A percentile compares a stretch with the other conserved stretches of the same genome.
Conservation (phyloP, 2,888 invertebrate genomes). For the Stegophylla sp. region DNA sequence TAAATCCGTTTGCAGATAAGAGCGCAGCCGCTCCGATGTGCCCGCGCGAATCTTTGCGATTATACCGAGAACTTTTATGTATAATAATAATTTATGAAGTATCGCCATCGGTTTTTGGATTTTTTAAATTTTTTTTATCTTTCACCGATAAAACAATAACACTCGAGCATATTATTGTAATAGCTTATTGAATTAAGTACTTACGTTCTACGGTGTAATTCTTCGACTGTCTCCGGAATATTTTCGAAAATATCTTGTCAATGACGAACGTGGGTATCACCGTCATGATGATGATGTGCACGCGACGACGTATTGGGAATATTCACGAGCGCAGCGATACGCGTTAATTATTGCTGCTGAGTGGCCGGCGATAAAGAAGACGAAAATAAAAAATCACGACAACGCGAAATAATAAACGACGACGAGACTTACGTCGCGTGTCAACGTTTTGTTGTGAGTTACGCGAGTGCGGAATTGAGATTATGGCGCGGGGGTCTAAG, state of each 20-base stretch:
- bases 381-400: not conserved
- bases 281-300: slow-evolving; percentile 25
- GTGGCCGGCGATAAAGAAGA: no score
- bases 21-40: not conserved
- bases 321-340: no score
- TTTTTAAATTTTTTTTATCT: not conserved
- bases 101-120: not conserved
- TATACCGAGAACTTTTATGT: not conserved
- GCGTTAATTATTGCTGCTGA: no score
- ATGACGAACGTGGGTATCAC: slow-evolving; percentile 50
- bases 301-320: not conserved
- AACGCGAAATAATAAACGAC: not conserved
- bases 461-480: not conserved
- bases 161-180: no score
- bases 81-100: no score
- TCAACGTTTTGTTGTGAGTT: no score
- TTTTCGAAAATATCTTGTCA: slow-evolving; percentile 56
- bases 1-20: not conserved
- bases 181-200: not conserved
- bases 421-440: no score
- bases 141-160: no score
- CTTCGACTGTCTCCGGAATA: slow-evolving; percentile 52
- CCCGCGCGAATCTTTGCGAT: not conserved
- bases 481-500: slow-evolving; percentile 13
- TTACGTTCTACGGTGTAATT: slow-evolving; percentile 53